A percentile compares a stretch with the other conserved stretches of the same genome.
Conservation (phyloP, 2,888 invertebrate genomes). For the Cyclophora punctaria region DNA sequence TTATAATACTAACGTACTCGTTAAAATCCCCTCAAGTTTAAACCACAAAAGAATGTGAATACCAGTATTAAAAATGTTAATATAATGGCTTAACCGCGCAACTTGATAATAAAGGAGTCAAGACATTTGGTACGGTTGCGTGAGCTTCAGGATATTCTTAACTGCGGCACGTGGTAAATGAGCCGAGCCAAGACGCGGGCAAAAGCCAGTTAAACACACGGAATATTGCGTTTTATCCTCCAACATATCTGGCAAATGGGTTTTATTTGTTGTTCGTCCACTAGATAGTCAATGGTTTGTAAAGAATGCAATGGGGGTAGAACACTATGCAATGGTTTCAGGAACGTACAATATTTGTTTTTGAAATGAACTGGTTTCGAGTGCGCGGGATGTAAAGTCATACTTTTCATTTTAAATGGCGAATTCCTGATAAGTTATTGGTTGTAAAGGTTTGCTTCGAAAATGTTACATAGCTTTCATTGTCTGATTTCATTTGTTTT, state of each 20-base stretch:
- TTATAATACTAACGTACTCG: too few species aligned
- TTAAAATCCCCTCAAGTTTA: too few species aligned
- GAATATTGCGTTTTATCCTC: constrained; percentile 40
- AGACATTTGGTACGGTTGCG: constrained; percentile 13
- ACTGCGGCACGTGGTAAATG: constrained; percentile 21
- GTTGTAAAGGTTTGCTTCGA: too few species aligned
- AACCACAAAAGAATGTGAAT: too few species aligned
- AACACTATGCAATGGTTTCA: constrained; percentile 35
- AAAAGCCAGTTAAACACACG: constrained; percentile 33
- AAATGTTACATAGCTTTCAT: too few species aligned
- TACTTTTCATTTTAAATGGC: constrained; percentile 8
- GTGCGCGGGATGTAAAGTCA: constrained; percentile 3
- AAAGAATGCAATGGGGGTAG: constrained; percentile 50
- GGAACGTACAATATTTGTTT: constrained; percentile 34
- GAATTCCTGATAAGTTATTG: too few species aligned
- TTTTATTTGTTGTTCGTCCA: constrained; percentile 41
- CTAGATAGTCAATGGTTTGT: constrained; percentile 57
- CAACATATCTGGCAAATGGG: constrained; percentile 31
- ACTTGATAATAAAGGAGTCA: not conserved
- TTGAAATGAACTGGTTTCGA: constrained; percentile 18
- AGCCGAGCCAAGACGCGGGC: constrained; percentile 18
- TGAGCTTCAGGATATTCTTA: constrained; percentile 16
- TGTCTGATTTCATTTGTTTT: too few species aligned
- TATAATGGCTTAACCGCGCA: too few species aligned
- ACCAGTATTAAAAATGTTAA: too few species aligned